These are phyloP conservation scores for Muntiacus muntjak DNA, from an alignment of 2,113 vertebrate genomes.

Conservation along the genomic window DNA sequence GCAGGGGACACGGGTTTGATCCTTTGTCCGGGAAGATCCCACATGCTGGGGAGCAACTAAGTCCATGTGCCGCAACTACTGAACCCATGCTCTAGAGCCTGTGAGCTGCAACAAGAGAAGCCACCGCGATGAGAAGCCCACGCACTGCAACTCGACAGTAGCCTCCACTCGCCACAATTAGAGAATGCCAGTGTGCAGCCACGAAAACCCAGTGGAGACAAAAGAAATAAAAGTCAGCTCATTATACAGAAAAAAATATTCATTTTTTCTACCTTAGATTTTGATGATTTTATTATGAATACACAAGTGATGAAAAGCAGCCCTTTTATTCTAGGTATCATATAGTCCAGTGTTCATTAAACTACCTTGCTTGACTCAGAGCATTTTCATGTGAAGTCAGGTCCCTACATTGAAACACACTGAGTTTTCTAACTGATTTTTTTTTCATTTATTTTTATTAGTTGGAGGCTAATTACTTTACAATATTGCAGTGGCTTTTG, in stretches of 20 bases:
- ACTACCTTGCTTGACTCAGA: background rate
- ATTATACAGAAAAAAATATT: background rate
- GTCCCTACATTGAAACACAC: background rate
- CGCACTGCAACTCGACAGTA: background rate
- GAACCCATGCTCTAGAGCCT: background rate
- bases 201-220: background rate
- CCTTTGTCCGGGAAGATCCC: background rate
- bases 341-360: background rate
- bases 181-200: background rate
- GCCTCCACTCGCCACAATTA: background rate
- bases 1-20: background rate
- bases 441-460: background rate
- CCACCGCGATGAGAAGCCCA: background rate
- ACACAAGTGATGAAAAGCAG: background rate
- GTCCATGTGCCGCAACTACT: background rate
- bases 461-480: no score
- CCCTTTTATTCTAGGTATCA: background rate
- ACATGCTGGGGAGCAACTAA: background rate
- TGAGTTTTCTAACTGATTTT: background rate
- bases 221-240: background rate
- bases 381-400: background rate
- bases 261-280: background rate
- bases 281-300: background rate
- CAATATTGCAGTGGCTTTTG: no score
- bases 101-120: background rate